Percentiles rank a stretch among this genome's conserved stretches.
phyloP scores from a whole-genome alignment of 2,113 vertebrate genomes.

The Chaetodon trifascialis region DNA sequence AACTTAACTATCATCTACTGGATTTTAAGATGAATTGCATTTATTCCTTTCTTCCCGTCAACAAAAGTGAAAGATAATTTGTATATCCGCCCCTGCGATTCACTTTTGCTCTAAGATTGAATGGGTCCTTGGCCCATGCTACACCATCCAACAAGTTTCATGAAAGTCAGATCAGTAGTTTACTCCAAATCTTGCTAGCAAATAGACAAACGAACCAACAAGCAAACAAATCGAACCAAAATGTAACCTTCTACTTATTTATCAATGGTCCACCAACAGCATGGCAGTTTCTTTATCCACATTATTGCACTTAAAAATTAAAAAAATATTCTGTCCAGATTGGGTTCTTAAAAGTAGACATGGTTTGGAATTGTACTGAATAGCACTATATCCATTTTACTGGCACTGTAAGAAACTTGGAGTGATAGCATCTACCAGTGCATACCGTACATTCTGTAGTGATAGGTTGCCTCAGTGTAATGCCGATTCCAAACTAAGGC shows the following conservation, averaged over 20 bases:
- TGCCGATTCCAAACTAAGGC: neutral
- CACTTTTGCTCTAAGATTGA: too few species aligned
- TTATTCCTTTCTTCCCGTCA: too few species aligned
- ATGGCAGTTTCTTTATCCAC: neutral
- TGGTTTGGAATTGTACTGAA: neutral
- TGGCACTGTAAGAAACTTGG: neutral
- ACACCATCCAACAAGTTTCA: too few species aligned
- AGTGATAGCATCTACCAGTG: constrained; percentile 17
- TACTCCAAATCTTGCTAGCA: too few species aligned
- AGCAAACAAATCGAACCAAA: too few species aligned
- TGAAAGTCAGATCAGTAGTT: too few species aligned
- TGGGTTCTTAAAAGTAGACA: neutral
- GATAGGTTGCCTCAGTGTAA: neutral
- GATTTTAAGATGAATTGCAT: too few species aligned
- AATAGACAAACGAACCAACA: too few species aligned
- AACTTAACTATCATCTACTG: too few species aligned
- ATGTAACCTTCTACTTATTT: neutral
- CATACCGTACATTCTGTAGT: constrained; percentile 17
- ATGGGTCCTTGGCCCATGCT: too few species aligned
- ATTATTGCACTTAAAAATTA: neutral
- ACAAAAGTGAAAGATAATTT: too few species aligned
- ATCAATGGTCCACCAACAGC: neutral
- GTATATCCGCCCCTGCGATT: too few species aligned
- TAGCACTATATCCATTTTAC: neutral
- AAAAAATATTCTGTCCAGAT: neutral